phyloP scores from a whole-genome alignment of 2,113 vertebrate species.

The Hypocryptadius cinnamomeus region DNA sequence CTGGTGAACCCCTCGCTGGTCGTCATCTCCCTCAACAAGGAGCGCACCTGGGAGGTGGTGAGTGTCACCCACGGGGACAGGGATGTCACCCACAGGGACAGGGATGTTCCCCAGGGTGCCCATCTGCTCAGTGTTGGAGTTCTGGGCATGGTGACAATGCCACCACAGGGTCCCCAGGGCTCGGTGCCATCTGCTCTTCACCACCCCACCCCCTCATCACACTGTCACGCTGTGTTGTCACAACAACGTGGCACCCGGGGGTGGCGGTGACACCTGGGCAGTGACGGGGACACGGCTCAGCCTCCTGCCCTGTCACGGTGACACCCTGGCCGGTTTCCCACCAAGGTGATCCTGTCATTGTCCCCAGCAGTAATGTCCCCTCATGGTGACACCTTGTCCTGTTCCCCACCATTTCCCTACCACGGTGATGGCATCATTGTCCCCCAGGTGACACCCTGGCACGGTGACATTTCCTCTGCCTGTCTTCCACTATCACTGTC shows the following conservation, averaged over 20 bases:
- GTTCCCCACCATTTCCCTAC: too few relatives aligned
- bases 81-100: background rate
- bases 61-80: slow-evolving; percentile 12
- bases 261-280: background rate
- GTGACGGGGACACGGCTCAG: background rate
- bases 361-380: background rate
- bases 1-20: slow-evolving; percentile 90
- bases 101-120: too few relatives aligned
- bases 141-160: background rate
- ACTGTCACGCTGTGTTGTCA: background rate
- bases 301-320: background rate
- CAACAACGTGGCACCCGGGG: rapidly evolving
- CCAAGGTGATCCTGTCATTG: background rate
- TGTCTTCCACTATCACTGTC: background rate
- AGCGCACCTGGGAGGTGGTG: slow-evolving; percentile 93
- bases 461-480: background rate
- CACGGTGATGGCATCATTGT: background rate
- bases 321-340: too few relatives aligned
- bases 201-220: rapidly evolving
- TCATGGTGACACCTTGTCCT: background rate
- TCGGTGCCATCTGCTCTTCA: background rate
- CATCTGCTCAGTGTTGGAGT: rapidly evolving
- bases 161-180: background rate
- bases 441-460: background rate
- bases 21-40: slow-evolving; percentile 88